These are phyloP conservation scores for Bufo gargarizans DNA, from an alignment of 2,113 vertebrate species.

Conservation along the genomic window DNA sequence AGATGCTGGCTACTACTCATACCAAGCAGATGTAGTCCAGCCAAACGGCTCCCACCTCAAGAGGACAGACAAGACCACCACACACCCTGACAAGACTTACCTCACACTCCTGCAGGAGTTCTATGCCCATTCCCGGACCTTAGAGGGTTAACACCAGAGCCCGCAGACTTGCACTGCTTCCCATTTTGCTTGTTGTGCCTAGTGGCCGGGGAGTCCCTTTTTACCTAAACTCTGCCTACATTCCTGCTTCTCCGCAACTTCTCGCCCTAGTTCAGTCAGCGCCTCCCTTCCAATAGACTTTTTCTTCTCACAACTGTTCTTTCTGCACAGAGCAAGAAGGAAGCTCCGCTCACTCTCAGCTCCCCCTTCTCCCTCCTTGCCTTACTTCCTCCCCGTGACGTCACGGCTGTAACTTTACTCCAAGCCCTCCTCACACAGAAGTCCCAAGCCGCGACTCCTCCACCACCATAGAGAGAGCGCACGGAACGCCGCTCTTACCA, in stretches of 20 bases:
- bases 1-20: neutral
- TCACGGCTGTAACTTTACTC: neutral
- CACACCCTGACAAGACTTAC: neutral
- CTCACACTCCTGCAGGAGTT: neutral
- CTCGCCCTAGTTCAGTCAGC: neutral
- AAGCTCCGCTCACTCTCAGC: constrained; percentile 22
- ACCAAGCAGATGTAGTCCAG: no score
- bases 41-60: no score
- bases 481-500: neutral
- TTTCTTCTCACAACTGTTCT: neutral
- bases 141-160: neutral
- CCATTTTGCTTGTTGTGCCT: neutral
- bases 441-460: constrained; percentile 8
- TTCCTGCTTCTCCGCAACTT: neutral
- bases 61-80: no score
- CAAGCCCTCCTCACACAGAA: neutral
- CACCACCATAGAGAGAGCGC: neutral
- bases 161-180: neutral
- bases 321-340: neutral
- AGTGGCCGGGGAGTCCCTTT: neutral
- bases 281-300: no score
- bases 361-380: neutral
- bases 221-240: neutral
- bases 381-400: constrained; percentile 32
- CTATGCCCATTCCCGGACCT: neutral